Evolutionary conservation across 2,888 invertebrate genomes (phyloP), one percentile per base, ranked within the genome.

Genomic region (Drosophila melanosoma): DNA sequence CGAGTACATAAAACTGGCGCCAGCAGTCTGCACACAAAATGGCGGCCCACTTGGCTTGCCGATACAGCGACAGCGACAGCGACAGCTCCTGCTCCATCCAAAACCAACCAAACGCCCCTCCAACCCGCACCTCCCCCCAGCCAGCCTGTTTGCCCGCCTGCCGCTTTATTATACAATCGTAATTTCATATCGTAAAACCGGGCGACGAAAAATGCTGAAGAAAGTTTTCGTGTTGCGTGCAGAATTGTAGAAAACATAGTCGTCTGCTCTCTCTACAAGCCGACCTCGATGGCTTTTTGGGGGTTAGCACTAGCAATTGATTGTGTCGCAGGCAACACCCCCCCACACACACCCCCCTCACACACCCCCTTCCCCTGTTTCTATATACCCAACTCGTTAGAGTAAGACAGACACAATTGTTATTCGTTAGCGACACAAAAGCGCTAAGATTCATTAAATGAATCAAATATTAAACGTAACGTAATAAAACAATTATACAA

Each of bases 1-100:
- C 79, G 86, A 87, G 87, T 84, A 87, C 87, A 87, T 87, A 87
- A 87, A 87, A 81, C 79, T 87, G 87, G 87, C 87, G 87, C 87
- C 87, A 84, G 65, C 56, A 87, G 86, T 87, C 87, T 87, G 87
- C 83, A 73, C 86, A 87, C 82, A 87, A 87, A 87, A 87, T 87
- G 87, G 87, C 86, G 81, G 87, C 87, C 81, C 85, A 79, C 86
- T 84, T 85, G 83, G 84, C 79, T 71, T 67, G 81, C 56, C 58
- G 60, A 53, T 42, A 35, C 35, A 57, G 58, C 62, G 52, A 48
- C 52, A 65, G 69, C 61, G 56, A 35, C 35, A 57, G 58, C 62
- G 49, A 42, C 52, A 62, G 69, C 61, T 62, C 12, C 53, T 33
- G 51, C 58, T 53, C 20, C 20, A 23, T 12, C 56, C 58, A 26